Evolutionary conservation across 2,113 vertebrate species (phyloP).

Genomic region (Odocoileus hemionus): DNA sequence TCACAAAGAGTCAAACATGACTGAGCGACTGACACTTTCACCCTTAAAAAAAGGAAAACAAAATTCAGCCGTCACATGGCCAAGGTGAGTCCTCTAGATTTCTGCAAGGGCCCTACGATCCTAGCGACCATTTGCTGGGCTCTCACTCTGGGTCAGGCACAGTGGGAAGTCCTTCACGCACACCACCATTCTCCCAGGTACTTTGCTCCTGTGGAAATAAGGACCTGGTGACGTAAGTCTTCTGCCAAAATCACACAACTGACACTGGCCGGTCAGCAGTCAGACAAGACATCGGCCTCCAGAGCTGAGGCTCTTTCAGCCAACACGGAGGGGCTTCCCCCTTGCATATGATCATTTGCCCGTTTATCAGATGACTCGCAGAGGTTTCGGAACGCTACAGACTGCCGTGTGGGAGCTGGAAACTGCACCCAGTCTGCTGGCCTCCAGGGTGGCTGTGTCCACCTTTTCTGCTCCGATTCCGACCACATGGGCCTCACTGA

Average conservation of each 20-base stretch:
- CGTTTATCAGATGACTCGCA: rapidly evolving
- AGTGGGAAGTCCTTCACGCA: rapidly evolving
- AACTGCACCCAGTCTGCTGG: neutral
- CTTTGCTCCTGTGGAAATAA: neutral
- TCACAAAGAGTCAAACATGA: neutral
- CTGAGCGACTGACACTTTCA: neutral
- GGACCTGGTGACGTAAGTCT: rapidly evolving
- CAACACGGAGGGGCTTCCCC: rapidly evolving
- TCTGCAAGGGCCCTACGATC: rapidly evolving
- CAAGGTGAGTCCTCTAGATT: neutral
- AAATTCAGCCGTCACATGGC: no score
- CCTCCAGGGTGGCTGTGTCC: no score
- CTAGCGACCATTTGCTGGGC: rapidly evolving
- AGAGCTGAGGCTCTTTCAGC: neutral
- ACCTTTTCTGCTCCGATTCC: no score
- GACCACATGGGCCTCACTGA: rapidly evolving
- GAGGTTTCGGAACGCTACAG: rapidly evolving
- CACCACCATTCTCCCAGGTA: rapidly evolving
- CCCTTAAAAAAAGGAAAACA: neutral
- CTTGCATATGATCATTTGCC: rapidly evolving
- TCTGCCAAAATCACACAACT: neutral
- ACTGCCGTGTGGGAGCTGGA: rapidly evolving
- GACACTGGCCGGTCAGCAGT: no score
- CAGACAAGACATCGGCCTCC: rapidly evolving
- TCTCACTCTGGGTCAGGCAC: rapidly evolving